These are phyloP conservation scores for Pteromalus puparum DNA, from an alignment of 1,140 invertebrate genomes.

Conservation along the genomic window DNA sequence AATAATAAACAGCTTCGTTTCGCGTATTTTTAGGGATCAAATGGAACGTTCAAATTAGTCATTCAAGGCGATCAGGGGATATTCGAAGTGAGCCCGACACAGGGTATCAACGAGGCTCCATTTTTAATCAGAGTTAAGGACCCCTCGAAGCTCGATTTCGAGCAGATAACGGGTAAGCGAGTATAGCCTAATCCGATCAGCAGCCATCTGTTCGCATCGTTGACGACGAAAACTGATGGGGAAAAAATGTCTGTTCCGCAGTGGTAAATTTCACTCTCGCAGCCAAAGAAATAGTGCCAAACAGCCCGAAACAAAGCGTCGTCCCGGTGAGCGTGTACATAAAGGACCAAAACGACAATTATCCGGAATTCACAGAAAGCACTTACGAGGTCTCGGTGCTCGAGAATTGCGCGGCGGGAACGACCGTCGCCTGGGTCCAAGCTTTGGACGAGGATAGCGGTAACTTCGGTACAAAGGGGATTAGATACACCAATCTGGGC, in stretches of 20 bases:
- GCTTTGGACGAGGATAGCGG: conserved; percentile 91
- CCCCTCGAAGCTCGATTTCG: conserved; percentile 89
- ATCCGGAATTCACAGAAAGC: conserved; percentile 89
- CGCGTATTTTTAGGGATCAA: conserved; percentile 83
- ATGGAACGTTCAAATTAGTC: conserved; percentile 92
- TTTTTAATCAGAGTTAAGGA: conserved; percentile 94
- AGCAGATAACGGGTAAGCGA: conserved; percentile 79
- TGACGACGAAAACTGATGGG: conserved; percentile 20
- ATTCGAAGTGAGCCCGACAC: conserved; percentile 92
- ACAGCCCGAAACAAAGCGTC: conserved; percentile 84
- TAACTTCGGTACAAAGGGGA: conserved; percentile 88
- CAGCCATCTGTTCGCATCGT: not conserved
- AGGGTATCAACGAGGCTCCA: conserved; percentile 93
- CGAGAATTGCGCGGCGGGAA: conserved; percentile 90
- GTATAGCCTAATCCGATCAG: not conserved
- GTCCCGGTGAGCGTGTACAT: conserved; percentile 91
- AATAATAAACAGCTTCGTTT: not conserved
- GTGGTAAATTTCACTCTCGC: conserved; percentile 90
- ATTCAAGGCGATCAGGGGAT: conserved; percentile 87
- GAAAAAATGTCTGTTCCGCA: conserved; percentile 64
- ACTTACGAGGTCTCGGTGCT: conserved; percentile 86
- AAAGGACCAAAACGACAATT: conserved; percentile 95
- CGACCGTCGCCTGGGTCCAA: conserved; percentile 88
- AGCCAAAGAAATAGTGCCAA: conserved; percentile 87
- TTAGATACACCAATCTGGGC: conserved; percentile 89